These are phyloP conservation scores for Podargus strigoides DNA, from an alignment of 2,797 vertebrate genomes.

Conservation along the genomic window DNA sequence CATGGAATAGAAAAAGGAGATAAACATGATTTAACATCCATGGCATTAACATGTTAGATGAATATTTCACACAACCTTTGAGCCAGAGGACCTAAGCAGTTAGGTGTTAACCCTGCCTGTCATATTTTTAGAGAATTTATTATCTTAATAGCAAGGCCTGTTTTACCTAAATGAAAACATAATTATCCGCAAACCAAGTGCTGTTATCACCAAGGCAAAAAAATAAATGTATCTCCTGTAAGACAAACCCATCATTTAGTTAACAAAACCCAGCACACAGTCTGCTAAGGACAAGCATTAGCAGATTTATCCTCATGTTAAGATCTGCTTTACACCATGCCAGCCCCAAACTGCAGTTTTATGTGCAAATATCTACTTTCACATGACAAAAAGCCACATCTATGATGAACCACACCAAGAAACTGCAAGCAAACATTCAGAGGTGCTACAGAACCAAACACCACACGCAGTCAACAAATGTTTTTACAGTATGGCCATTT, in stretches of 20 bases:
- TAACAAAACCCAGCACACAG: neutral
- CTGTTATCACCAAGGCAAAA: neutral
- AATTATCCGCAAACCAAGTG: neutral
- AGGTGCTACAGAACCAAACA: neutral
- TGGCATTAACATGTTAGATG: neutral
- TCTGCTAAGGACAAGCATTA: neutral
- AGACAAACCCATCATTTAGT: neutral
- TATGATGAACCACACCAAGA: conserved; percentile 67
- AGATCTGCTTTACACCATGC: neutral
- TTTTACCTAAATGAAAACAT: neutral
- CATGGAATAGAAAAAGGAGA: neutral
- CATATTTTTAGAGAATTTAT: neutral
- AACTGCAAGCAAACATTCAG: conserved; percentile 55
- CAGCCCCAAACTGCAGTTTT: conserved; percentile 20
- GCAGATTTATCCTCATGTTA: neutral
- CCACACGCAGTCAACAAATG: neutral
- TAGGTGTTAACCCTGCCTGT: neutral
- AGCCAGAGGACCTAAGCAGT: neutral
- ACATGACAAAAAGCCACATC: conserved; percentile 65
- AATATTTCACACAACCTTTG: neutral
- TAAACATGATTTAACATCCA: neutral
- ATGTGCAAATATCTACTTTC: conserved; percentile 20
- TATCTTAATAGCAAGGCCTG: neutral
- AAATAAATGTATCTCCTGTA: neutral
- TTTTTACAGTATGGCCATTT: conserved; percentile 32